Evolutionary conservation across 2,113 vertebrate species (phyloP).

Genomic region (Eubucco bourcierii): DNA sequence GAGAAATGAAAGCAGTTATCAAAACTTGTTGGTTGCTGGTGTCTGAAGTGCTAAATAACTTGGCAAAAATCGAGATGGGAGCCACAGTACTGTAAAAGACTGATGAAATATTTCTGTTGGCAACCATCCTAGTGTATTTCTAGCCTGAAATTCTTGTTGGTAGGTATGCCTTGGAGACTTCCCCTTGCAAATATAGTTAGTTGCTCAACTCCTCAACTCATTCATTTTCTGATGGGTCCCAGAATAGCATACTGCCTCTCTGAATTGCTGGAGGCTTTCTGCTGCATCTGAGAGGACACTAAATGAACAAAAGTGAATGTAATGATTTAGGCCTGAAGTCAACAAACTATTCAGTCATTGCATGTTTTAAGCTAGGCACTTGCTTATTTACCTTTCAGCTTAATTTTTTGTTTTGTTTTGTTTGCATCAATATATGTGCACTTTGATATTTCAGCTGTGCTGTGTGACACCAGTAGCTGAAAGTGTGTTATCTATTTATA

Average conservation of each 20-base stretch:
- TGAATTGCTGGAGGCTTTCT: constrained; percentile 32
- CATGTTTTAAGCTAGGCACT: neutral
- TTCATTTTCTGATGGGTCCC: constrained; percentile 21
- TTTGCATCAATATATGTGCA: accelerated
- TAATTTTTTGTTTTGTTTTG: neutral
- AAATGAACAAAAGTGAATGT: constrained; percentile 14
- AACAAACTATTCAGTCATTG: neutral
- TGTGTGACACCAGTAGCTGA: neutral
- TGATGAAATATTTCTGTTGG: constrained; percentile 49
- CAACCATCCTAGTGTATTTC: constrained; percentile 30
- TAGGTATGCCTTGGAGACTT: constrained; percentile 45
- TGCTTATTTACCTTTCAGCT: neutral
- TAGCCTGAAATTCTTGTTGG: constrained; percentile 18
- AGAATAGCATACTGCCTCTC: constrained; percentile 14
- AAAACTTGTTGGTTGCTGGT: constrained; percentile 19
- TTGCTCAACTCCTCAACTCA: constrained; percentile 21
- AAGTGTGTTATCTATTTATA: neutral
- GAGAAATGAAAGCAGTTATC: neutral
- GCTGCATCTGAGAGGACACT: neutral
- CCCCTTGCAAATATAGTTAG: constrained; percentile 31
- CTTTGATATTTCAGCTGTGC: neutral
- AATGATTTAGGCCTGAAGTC: neutral
- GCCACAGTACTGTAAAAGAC: neutral
- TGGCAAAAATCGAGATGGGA: neutral
- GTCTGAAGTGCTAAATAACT: neutral